Evolutionary conservation across 1,140 invertebrate genomes (phyloP).

Genomic region (Brachionus koreanus): DNA sequence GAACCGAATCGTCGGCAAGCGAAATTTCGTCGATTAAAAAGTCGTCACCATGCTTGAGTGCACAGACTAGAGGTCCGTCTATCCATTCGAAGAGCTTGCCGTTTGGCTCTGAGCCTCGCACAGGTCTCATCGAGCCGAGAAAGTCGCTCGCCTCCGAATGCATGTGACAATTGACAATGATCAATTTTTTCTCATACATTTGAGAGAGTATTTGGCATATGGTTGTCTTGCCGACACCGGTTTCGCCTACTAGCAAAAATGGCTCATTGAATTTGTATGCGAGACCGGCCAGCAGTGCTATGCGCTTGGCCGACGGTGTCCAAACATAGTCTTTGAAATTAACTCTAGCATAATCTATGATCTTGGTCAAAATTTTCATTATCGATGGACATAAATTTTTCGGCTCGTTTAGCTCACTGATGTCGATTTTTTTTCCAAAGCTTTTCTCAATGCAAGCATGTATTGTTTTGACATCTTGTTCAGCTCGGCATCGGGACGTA

Average conservation of each 20-base stretch:
- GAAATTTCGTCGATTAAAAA: constrained; percentile 99
- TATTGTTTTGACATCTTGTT: constrained; percentile 70
- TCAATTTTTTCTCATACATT: constrained; percentile 66
- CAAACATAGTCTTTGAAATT: constrained; percentile 79
- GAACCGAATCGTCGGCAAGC: constrained; percentile 92
- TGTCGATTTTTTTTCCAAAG: constrained; percentile 72
- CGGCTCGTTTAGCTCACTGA: constrained; percentile 55
- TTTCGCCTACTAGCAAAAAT: constrained; percentile 90
- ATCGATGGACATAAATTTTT: constrained; percentile 73
- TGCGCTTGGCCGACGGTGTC: constrained; percentile 82
- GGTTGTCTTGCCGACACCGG: constrained; percentile 95
- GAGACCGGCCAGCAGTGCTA: constrained; percentile 83
- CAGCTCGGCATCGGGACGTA: constrained; percentile 82
- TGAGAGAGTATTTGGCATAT: constrained; percentile 80
- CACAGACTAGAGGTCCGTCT: constrained; percentile 85
- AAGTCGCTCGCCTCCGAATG: constrained; percentile 97
- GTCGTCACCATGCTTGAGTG: constrained; percentile 80
- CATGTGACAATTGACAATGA: constrained; percentile 93
- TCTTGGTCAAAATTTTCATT: constrained; percentile 66
- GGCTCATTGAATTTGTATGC: constrained; percentile 87
- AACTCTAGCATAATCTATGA: constrained; percentile 52
- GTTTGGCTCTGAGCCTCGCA: constrained; percentile 59
- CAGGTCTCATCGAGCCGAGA: constrained; percentile 85
- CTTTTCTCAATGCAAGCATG: constrained; percentile 75
- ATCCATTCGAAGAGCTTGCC: constrained; percentile 88